A percentile compares a stretch with the other conserved stretches of the same genome.
Evolutionary conservation across 2,888 invertebrate species (phyloP).

Genomic region (Cremastinae sp.): DNA sequence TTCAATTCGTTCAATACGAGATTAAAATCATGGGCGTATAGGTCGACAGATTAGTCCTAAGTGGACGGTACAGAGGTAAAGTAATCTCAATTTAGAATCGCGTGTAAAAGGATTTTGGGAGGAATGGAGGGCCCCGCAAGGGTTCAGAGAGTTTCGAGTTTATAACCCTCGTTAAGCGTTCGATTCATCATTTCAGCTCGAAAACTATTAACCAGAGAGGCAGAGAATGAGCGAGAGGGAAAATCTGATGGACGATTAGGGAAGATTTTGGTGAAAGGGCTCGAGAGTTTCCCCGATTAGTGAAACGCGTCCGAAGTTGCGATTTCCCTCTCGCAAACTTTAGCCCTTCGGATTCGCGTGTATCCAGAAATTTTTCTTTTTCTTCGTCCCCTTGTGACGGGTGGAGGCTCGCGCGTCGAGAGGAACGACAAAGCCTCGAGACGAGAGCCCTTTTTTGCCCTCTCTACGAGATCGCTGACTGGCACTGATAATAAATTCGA

Average conservation of each 20-base stretch:
- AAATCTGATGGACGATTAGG: slow-evolving; percentile 3
- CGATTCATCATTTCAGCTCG: slow-evolving; percentile 68
- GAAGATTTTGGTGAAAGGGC: neutral
- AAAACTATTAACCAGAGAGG: slow-evolving; percentile 62
- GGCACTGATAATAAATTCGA: slow-evolving; percentile 58
- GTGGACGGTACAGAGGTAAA: too few species aligned
- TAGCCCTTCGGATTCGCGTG: too few species aligned
- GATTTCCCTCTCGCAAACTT: too few species aligned
- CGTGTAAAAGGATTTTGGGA: slow-evolving; percentile 1
- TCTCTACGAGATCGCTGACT: slow-evolving; percentile 54
- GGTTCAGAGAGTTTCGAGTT: too few species aligned
- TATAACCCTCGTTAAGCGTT: slow-evolving; percentile 65
- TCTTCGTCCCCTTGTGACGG: neutral
- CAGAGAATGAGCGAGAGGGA: slow-evolving; percentile 61
- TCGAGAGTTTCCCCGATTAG: neutral
- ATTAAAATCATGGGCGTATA: too few species aligned
- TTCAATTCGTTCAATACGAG: too few species aligned
- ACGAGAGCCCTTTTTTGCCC: slow-evolving; percentile 27
- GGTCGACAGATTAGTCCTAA: too few species aligned
- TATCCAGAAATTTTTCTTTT: too few species aligned
- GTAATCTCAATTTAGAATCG: too few species aligned
- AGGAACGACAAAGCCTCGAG: slow-evolving; percentile 27
- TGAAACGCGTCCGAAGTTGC: too few species aligned
- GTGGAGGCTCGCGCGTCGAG: slow-evolving; percentile 35
- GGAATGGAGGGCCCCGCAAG: neutral